Conservation (phyloP, 2,113 vertebrate species). For the Nothoprocta perdicaria region DNA sequence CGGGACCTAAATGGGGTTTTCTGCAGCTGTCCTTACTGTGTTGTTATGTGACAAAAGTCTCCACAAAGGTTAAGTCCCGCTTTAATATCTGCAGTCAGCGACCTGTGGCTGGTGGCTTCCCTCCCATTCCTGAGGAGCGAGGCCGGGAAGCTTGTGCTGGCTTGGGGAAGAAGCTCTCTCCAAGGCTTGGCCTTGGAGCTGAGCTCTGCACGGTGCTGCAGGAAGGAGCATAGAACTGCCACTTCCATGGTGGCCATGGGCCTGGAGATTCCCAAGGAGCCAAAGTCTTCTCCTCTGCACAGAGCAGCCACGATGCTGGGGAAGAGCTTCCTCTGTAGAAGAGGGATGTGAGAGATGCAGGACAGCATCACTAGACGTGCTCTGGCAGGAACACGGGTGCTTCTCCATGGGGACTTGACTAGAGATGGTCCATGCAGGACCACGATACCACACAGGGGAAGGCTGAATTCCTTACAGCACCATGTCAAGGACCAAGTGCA, state of each 20-base stretch:
- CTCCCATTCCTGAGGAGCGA: neutral
- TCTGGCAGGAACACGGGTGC: fast-evolving
- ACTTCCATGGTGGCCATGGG: too few species aligned
- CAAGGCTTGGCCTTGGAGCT: too few species aligned
- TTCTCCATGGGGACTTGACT: neutral
- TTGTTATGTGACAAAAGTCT: neutral
- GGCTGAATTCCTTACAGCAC: neutral
- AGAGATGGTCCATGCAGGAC: neutral
- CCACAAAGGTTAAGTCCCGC: neutral
- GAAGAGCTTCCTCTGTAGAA: neutral
- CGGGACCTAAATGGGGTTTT: neutral
- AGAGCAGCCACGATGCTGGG: neutral
- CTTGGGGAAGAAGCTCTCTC: too few species aligned
- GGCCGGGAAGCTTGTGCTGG: too few species aligned
- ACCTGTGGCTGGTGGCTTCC: neutral
- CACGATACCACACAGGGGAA: fast-evolving
- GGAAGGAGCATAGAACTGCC: too few species aligned
- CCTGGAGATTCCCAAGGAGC: too few species aligned
- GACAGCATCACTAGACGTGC: too few species aligned
- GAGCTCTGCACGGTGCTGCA: too few species aligned
- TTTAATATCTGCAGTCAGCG: neutral
- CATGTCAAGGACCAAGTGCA: neutral
- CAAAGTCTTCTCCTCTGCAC: too few species aligned
- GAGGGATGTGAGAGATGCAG: too few species aligned
- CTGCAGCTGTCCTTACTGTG: too few species aligned